A percentile compares a stretch with the other conserved stretches of the same genome.
Conservation (phyloP, 2,888 invertebrate genomes). For the Trissolcus brochymenae region DNA sequence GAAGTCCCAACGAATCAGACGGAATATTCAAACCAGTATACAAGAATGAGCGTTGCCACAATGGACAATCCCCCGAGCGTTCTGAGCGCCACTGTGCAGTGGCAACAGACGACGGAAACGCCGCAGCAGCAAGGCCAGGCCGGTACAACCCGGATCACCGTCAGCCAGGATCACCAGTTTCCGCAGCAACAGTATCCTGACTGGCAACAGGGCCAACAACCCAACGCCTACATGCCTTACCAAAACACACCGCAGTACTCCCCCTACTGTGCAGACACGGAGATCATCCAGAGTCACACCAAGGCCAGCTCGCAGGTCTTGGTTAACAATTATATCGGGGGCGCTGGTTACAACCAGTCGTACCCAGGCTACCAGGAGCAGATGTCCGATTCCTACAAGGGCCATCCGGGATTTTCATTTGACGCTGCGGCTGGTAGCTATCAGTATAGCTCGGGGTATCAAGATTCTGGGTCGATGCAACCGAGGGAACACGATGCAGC, state of each 20-base stretch:
- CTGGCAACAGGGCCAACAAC: slow-evolving; percentile 16
- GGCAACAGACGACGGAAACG: slow-evolving; percentile 43
- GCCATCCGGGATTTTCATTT: slow-evolving; percentile 81
- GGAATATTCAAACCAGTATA: slow-evolving; percentile 61
- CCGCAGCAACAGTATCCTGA: slow-evolving; percentile 22
- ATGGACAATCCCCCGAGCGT: slow-evolving; percentile 51
- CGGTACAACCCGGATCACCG: slow-evolving; percentile 30
- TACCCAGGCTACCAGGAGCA: slow-evolving; percentile 59
- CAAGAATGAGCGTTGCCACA: slow-evolving; percentile 51
- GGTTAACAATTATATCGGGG: slow-evolving; percentile 61
- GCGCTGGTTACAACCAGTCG: slow-evolving; percentile 60
- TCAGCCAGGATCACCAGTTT: slow-evolving; percentile 31
- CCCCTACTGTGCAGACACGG: slow-evolving; percentile 53
- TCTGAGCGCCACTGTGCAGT: slow-evolving; percentile 37
- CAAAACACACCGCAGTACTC: slow-evolving; percentile 23
- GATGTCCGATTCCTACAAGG: slow-evolving; percentile 70
- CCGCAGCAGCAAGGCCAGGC: slow-evolving; percentile 7
- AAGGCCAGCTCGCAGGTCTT: slow-evolving; percentile 63
- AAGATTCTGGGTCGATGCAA: slow-evolving; percentile 71
- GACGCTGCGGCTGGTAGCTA: slow-evolving; percentile 79
- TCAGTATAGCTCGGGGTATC: slow-evolving; percentile 82
- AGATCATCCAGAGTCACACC: slow-evolving; percentile 72
- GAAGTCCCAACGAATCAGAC: not conserved
- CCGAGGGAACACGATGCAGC: slow-evolving; percentile 41
- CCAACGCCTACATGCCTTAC: slow-evolving; percentile 27